These are phyloP conservation scores for Coremacera marginata DNA, from an alignment of 2,888 invertebrate genomes.

Conservation along the genomic window DNA sequence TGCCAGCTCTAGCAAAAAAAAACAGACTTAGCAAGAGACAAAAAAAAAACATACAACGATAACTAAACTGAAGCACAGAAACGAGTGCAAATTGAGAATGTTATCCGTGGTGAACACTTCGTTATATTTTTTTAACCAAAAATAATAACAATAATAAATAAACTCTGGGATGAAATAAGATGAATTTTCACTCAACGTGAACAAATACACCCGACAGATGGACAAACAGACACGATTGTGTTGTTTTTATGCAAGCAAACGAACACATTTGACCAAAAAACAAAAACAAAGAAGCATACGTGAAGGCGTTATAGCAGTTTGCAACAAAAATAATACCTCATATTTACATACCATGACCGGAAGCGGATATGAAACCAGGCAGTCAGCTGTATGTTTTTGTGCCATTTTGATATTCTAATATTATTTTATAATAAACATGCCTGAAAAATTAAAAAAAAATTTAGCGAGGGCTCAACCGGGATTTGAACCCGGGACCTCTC, in stretches of 20 bases:
- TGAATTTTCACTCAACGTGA: constrained; percentile 23
- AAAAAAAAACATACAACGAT: not conserved
- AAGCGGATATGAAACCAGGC: not conserved
- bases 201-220: constrained; percentile 23
- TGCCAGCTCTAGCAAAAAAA: not conserved
- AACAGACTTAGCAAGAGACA: not conserved
- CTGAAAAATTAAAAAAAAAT: not conserved
- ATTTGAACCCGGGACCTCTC: constrained; percentile 76
- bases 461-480: constrained; percentile 72
- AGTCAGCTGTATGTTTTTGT: not conserved
- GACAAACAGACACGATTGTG: constrained; percentile 12
- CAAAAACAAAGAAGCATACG: not conserved
- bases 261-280: not conserved
- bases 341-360: not conserved
- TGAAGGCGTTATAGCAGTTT: constrained; percentile 29
- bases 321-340: constrained; percentile 20
- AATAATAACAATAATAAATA: constrained; percentile 28
- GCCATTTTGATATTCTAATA: too few relatives aligned
- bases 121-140: constrained; percentile 24
- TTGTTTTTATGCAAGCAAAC: constrained; percentile 6
- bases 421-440: not conserved
- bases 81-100: not conserved
- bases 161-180: constrained; percentile 8
- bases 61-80: not conserved
- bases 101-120: constrained; percentile 26